Base-by-base conservation (phyloP, 2,113 vertebrate species). In the Oryzias melastigma region DNA sequence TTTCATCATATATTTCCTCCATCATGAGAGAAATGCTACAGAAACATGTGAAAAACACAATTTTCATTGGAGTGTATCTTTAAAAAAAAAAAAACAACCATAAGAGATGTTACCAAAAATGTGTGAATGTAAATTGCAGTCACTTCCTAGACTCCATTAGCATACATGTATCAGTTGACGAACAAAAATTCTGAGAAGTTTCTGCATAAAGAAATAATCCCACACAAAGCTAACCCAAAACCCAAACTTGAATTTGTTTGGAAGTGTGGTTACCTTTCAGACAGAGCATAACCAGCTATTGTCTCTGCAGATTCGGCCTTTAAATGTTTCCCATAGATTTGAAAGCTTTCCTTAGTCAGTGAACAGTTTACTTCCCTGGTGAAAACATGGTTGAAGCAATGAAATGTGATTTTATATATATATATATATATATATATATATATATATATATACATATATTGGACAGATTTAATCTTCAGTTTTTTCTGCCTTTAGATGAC, bases 401-500 rank as follows among this genome's bases (percentile, higher is more conserved):
- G 10, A 35, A 35, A 35, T 35, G 8, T 35, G 35, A 13, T 35
- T 35, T 10, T 12, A 35, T 35, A 35, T 2, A 35, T 35, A 7
- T 29, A 22, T 22, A 22, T 22, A 22, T 3, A 27, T 14, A 15
- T 59, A 16, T 54, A 7, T 29, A 22, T 22, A 22, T 12, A 35
- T 35, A 35, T 2, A 35, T 35, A 7, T 29, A 22, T 22, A 22
- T 22, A 22, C 22, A 27, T 14, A 15, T 59, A 16, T 54, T 58
- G 22, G 48, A 55, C 5, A 53, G 6, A 51, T 17, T 5, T 16
- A 18, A 29, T 57, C 17, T 52, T 14, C 14, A 4, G 10, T 74
- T 13, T 10, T 56, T 58, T 73, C 29, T 60, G 7, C 12, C 16
- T 58, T 5, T 66, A 98, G 95, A 90, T 0, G 92, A 92, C 73